A percentile compares a stretch with the other conserved stretches of the same genome.
Conservation (phyloP, 92 coral and sea anemone species). For the Epizoanthus rinbou region DNA sequence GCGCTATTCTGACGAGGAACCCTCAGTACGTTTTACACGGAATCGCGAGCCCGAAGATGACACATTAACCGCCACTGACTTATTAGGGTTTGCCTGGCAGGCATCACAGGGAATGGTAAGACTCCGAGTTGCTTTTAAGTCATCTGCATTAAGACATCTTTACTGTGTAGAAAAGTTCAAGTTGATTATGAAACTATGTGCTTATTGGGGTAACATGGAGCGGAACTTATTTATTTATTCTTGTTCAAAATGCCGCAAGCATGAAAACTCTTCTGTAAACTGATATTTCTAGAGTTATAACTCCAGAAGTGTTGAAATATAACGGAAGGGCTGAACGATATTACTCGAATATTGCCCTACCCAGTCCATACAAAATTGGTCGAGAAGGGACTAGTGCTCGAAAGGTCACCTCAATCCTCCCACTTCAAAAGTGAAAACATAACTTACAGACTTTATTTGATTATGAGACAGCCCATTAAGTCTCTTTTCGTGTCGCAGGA, state of each 20-base stretch:
- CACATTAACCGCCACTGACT: not conserved
- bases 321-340: too few relatives aligned
- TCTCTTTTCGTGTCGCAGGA: not conserved
- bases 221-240: too few relatives aligned
- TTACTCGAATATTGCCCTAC: too few relatives aligned
- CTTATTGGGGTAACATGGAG: too few relatives aligned
- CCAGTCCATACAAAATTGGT: too few relatives aligned
- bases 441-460: too few relatives aligned
- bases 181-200: not conserved
- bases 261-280: too few relatives aligned
- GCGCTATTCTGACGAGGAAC: constrained; percentile 14
- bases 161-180: not conserved
- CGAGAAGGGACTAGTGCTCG: too few relatives aligned
- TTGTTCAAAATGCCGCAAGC: too few relatives aligned
- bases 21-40: constrained; percentile 5
- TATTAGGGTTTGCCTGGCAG: constrained; percentile 32
- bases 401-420: not conserved
- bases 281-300: too few relatives aligned
- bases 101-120: constrained; percentile 31
- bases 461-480: not conserved
- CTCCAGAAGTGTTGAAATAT: not conserved
- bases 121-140: not conserved
- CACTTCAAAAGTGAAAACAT: too few relatives aligned
- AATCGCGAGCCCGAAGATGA: not conserved
- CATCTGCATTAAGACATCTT: not conserved